These are phyloP conservation scores for Lamprologus ornatipinnis DNA, from an alignment of 2,113 vertebrate species.

Conservation along the genomic window DNA sequence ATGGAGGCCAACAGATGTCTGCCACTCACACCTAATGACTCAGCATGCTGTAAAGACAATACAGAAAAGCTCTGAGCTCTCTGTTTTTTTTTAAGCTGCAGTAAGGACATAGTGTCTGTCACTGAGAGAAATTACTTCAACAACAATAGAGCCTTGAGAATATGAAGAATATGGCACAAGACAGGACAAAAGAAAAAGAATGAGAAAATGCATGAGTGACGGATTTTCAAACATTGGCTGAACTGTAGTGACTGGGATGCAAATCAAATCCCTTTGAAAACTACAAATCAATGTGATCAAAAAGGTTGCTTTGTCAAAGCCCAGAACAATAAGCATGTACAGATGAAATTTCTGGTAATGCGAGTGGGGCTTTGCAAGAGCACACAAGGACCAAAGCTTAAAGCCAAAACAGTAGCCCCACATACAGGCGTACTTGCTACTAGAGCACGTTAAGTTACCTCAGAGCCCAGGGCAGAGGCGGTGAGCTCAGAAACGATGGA, in stretches of 20 bases:
- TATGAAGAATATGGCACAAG: not conserved
- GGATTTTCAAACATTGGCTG: not conserved
- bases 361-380: not conserved
- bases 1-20: not conserved
- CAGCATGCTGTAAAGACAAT: not conserved
- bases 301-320: not conserved
- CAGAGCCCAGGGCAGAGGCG: slow-evolving; percentile 91
- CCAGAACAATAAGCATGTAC: not conserved
- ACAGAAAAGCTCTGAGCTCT: not conserved
- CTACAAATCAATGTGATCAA: not conserved
- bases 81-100: not conserved
- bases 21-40: slow-evolving; percentile 14
- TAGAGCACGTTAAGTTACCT: slow-evolving; percentile 70
- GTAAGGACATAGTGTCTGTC: not conserved
- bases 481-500: slow-evolving; percentile 97
- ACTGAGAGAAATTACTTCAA: not conserved
- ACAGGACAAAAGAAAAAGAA: not conserved
- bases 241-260: not conserved
- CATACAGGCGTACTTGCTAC: not conserved
- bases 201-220: not conserved
- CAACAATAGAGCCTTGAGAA: not conserved
- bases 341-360: not conserved
- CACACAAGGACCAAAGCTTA: not conserved
- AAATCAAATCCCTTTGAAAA: not conserved
- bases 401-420: not conserved